phyloP scores from a whole-genome alignment of 2,113 vertebrate species.

The Spheniscus mendiculus region DNA sequence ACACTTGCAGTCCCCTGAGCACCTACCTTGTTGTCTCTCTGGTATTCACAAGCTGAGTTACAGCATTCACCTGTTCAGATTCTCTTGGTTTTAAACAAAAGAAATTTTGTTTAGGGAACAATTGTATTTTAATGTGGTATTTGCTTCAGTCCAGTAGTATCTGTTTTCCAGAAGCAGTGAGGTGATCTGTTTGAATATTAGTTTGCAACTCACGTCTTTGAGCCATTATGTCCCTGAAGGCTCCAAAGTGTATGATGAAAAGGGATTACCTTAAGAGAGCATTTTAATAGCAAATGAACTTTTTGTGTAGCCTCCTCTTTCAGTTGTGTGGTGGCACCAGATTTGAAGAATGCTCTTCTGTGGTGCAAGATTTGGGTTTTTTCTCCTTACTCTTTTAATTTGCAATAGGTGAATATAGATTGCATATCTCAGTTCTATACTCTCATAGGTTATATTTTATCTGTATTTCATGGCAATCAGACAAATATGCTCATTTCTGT shows the following conservation, averaged over 20 bases:
- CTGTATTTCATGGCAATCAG: slow-evolving; percentile 48
- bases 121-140: not conserved
- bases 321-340: not conserved
- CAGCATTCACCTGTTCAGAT: not conserved
- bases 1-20: not conserved
- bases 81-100: not conserved
- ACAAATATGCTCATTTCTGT: not conserved
- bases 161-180: not conserved
- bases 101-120: not conserved
- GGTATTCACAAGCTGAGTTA: not conserved
- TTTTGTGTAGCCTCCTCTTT: not conserved
- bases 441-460: not conserved
- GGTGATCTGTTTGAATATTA: not conserved
- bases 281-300: not conserved
- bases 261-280: not conserved
- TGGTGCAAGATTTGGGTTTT: not conserved
- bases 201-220: not conserved
- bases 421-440: not conserved
- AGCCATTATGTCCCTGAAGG: not conserved
- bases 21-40: not conserved
- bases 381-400: not conserved
- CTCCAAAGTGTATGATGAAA: not conserved
- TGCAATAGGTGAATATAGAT: not conserved
- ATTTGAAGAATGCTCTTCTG: not conserved
- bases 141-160: not conserved